Evolutionary conservation across 2,113 vertebrate species (phyloP).

Genomic region (Lonchura striata): DNA sequence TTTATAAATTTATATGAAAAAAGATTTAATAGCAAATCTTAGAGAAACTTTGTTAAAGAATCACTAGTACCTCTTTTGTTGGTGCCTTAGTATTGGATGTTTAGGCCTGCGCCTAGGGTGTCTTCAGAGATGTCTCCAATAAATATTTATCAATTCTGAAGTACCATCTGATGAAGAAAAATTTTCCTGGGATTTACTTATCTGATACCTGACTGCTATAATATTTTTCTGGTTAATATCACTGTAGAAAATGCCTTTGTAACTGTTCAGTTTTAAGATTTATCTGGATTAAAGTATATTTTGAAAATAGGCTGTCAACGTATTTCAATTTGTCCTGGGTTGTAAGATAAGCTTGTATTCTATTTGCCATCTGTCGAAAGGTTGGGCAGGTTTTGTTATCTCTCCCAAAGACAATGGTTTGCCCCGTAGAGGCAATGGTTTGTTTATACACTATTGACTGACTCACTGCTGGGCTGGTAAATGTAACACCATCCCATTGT

Average conservation of each 20-base stretch:
- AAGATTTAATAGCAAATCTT: background rate
- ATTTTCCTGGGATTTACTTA: background rate
- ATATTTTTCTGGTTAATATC: background rate
- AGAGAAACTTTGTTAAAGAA: background rate
- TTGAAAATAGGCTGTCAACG: background rate
- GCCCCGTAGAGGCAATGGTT: too few relatives aligned
- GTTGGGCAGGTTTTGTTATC: too few relatives aligned
- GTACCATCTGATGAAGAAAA: background rate
- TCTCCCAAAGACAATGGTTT: too few relatives aligned
- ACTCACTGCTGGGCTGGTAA: too few relatives aligned
- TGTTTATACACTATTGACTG: too few relatives aligned
- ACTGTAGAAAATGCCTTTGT: background rate
- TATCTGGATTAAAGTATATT: background rate
- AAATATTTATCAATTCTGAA: background rate
- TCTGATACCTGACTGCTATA: background rate
- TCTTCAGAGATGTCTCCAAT: background rate
- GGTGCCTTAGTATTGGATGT: accelerated
- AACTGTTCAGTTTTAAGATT: background rate
- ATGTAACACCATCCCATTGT: too few relatives aligned
- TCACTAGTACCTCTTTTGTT: background rate
- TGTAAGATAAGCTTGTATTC: too few relatives aligned
- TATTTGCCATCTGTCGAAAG: too few relatives aligned
- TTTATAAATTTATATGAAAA: background rate
- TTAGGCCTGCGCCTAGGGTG: background rate
- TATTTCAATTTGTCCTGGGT: too few relatives aligned